phyloP scores from a whole-genome alignment of 2,113 vertebrate genomes.

The Eudyptes chrysolophus region DNA sequence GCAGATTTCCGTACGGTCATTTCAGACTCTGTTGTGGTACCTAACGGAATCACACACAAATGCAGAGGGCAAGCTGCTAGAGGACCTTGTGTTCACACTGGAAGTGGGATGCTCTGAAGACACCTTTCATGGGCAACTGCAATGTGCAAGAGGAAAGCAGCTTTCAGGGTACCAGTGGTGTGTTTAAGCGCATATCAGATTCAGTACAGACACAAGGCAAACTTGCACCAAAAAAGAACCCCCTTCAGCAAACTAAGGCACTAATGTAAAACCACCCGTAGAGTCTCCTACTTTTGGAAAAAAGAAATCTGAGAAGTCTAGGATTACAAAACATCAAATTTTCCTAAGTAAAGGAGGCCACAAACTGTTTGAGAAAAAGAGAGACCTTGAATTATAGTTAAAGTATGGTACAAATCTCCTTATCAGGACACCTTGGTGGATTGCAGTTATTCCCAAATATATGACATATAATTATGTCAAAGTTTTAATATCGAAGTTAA shows the following conservation, averaged over 20 bases:
- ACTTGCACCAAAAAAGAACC: background rate
- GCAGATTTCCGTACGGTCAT: background rate
- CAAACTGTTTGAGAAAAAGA: background rate
- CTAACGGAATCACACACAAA: background rate
- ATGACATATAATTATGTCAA: background rate
- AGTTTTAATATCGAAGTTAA: background rate
- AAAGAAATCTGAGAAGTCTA: background rate
- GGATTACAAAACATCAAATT: background rate
- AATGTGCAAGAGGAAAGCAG: background rate
- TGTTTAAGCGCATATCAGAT: background rate
- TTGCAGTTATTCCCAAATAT: background rate
- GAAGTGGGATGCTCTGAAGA: background rate
- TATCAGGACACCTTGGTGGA: background rate
- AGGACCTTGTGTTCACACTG: background rate
- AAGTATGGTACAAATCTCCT: background rate
- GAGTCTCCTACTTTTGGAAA: background rate
- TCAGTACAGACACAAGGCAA: background rate
- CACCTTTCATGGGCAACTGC: background rate
- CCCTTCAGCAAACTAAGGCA: background rate
- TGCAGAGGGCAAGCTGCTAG: background rate
- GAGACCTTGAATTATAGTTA: background rate
- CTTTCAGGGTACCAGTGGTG: background rate
- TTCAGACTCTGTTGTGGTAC: background rate
- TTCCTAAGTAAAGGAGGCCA: background rate
- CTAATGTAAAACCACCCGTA: background rate